Conservation (phyloP, 2,888 invertebrate genomes). For the Caenorhabditis drosophilae region DNA sequence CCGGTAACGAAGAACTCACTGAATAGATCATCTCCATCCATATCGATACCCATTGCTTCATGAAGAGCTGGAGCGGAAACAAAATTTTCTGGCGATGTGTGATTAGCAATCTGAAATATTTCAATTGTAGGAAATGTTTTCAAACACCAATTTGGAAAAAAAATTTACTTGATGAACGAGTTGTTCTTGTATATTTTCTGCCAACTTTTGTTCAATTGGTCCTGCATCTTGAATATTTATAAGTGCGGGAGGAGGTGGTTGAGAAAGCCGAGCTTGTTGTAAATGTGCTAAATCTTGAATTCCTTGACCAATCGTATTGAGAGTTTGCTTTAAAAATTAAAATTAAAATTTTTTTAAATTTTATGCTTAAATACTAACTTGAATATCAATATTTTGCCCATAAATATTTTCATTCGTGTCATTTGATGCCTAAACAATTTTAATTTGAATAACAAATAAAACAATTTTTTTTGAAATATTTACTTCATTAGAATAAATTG, state of each 20-base stretch:
- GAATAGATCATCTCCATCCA: constrained; percentile 57
- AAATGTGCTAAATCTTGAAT: constrained; percentile 52
- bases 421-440: too few species aligned
- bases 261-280: constrained; percentile 52
- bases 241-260: constrained; percentile 48
- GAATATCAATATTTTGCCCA: neutral
- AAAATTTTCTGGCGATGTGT: constrained; percentile 51
- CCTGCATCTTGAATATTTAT: constrained; percentile 41
- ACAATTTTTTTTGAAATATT: too few species aligned
- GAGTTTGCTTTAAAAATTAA: constrained; percentile 28
- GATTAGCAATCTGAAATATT: constrained; percentile 15
- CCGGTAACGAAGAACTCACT: constrained; percentile 54
- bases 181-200: constrained; percentile 45
- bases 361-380: neutral
- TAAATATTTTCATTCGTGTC: too few species aligned
- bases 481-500: too few species aligned
- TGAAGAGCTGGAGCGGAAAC: constrained; percentile 50
- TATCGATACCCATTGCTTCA: constrained; percentile 58
- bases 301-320: constrained; percentile 41
- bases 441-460: too few species aligned
- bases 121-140: neutral
- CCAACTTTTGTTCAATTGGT: constrained; percentile 54
- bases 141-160: neutral
- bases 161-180: constrained; percentile 44
- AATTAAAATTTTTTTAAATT: neutral